Percentiles rank a stretch among this genome's conserved stretches.
Conservation (phyloP, 2,113 vertebrate genomes). For the Spea multiplicata region DNA sequence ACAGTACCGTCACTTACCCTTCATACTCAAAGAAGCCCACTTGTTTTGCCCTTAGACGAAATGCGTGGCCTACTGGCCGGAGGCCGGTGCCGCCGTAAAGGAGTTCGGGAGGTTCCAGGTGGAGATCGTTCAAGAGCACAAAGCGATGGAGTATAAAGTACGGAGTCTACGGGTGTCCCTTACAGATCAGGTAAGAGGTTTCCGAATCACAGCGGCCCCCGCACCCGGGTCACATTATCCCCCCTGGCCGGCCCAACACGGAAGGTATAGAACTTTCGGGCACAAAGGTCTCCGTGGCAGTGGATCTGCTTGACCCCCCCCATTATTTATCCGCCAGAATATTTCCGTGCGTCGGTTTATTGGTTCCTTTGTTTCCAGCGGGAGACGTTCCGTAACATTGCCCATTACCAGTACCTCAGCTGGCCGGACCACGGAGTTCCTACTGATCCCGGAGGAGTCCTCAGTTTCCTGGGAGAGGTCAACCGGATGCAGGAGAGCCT, state of each 20-base stretch:
- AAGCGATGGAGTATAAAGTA: constrained; percentile 81
- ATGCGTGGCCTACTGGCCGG: constrained; percentile 93
- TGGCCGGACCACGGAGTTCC: constrained; percentile 97
- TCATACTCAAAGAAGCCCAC: not conserved
- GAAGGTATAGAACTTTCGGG: no score
- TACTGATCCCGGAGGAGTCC: constrained; percentile 81
- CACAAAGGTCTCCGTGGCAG: no score
- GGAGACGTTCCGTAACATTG: constrained; percentile 68
- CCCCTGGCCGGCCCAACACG: no score
- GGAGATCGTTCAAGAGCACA: constrained; percentile 61
- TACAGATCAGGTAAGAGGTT: constrained; percentile 65
- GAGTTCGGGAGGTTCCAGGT: constrained; percentile 73
- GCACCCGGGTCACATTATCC: no score
- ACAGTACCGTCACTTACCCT: not conserved
- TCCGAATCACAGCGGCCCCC: not conserved
- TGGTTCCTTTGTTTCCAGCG: constrained; percentile 1
- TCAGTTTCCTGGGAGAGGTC: constrained; percentile 88
- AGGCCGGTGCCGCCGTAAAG: constrained; percentile 56
- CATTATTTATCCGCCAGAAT: not conserved
- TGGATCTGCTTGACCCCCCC: not conserved
- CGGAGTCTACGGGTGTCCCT: constrained; percentile 71
- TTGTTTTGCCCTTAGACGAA: constrained; percentile 75
- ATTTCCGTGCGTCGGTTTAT: not conserved
- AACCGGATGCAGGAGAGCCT: constrained; percentile 77
- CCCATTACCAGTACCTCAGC: constrained; percentile 94